A percentile compares a stretch with the other conserved stretches of the same genome.
These are phyloP conservation scores for Tanaodytes sp. DNA, from an alignment of 2,888 invertebrate species.

Conservation along the genomic window DNA sequence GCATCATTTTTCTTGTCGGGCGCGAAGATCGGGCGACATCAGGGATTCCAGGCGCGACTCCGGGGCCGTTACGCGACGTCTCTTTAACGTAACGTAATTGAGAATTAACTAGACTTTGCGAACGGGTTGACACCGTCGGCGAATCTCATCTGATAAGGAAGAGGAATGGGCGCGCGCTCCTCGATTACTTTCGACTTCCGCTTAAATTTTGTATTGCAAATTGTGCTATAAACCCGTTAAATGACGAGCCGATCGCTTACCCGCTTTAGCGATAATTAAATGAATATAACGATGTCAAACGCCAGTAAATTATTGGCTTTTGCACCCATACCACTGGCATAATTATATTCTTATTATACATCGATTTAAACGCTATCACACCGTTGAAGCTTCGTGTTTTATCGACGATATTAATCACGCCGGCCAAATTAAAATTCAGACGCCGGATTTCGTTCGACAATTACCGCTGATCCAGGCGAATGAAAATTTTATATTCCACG, in stretches of 20 bases:
- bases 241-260: constrained; percentile 38
- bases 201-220: constrained; percentile 44
- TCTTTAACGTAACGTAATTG: constrained; percentile 48
- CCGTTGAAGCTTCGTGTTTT: neutral
- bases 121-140: constrained; percentile 41
- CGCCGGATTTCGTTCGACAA: no score
- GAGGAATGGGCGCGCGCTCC: constrained; percentile 39
- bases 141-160: constrained; percentile 51
- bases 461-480: no score
- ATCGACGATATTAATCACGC: constrained; percentile 4
- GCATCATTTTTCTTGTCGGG: no score
- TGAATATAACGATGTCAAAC: constrained; percentile 28
- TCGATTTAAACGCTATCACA: constrained; percentile 6
- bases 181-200: constrained; percentile 49
- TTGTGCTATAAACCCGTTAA: constrained; percentile 31
- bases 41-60: no score
- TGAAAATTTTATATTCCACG: no score
- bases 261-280: constrained; percentile 33
- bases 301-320: constrained; percentile 21
- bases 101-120: constrained; percentile 52
- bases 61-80: constrained; percentile 30
- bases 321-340: neutral
- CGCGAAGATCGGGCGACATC: no score
- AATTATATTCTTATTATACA: constrained; percentile 21
- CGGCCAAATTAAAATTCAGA: constrained; percentile 14